phyloP scores from a whole-genome alignment of 2,797 vertebrate species.

The Sebastes flavidus region DNA sequence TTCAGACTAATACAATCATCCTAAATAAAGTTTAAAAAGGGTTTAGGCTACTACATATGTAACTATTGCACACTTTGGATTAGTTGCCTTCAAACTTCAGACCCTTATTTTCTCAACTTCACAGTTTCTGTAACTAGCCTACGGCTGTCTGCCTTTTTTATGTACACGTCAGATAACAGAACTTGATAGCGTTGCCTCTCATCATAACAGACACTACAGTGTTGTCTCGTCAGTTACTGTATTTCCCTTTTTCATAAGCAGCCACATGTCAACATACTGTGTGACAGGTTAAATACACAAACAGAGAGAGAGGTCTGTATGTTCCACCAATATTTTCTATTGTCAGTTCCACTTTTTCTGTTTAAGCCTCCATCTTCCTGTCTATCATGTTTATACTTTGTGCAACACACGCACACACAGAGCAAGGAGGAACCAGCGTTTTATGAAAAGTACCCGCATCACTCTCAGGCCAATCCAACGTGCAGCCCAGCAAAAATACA shows the following conservation, averaged over 20 bases:
- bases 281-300: background rate
- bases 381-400: background rate
- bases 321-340: conserved; percentile 38
- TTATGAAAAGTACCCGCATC: conserved; percentile 40
- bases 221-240: background rate
- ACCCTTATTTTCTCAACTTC: too few species aligned
- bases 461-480: conserved; percentile 50
- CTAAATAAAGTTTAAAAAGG: accelerated
- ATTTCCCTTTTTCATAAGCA: conserved; percentile 19
- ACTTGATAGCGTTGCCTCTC: background rate
- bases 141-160: background rate
- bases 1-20: too few species aligned
- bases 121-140: background rate
- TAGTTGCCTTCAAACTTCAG: background rate
- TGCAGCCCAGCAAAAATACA: conserved; percentile 61
- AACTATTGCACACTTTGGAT: too few species aligned
- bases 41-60: too few species aligned
- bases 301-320: background rate
- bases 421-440: conserved; percentile 22
- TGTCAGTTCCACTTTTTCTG: conserved; percentile 39
- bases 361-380: conserved; percentile 17
- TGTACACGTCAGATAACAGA: background rate
- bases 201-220: background rate
- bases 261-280: background rate
- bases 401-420: background rate